A percentile compares a stretch with the other conserved stretches of the same genome.
Evolutionary conservation across 2,113 vertebrate genomes (phyloP).

Genomic region (Plectropomus leopardus): DNA sequence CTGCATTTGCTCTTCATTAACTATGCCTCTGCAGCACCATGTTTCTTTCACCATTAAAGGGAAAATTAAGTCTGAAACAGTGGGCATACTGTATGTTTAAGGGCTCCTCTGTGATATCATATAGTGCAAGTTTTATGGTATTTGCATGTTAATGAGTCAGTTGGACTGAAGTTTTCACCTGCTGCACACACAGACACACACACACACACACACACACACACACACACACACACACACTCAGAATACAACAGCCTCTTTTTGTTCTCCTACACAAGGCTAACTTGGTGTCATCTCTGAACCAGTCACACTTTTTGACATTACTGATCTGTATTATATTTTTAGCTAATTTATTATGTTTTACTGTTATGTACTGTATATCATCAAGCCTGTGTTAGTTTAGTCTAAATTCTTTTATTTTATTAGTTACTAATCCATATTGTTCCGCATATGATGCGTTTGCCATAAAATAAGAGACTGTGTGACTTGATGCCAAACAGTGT

Average conservation of each 20-base stretch:
- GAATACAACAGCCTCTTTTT: neutral
- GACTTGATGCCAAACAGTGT: neutral
- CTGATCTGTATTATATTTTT: neutral
- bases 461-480: neutral
- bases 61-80: constrained; percentile 44
- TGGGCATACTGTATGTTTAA: constrained; percentile 36
- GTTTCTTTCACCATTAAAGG: constrained; percentile 64
- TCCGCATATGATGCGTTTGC: neutral
- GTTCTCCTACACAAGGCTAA: neutral
- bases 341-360: neutral
- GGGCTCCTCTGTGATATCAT: constrained; percentile 30
- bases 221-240: neutral
- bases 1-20: constrained; percentile 75
- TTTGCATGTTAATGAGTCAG: constrained; percentile 45
- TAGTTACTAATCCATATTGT: neutral
- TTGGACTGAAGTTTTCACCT: constrained; percentile 20
- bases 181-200: neutral
- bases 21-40: constrained; percentile 62
- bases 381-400: neutral
- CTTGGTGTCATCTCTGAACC: neutral
- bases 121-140: neutral
- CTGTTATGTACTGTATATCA: neutral
- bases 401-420: neutral
- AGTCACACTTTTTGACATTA: neutral
- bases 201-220: neutral